Evolutionary conservation across 2,888 invertebrate species (phyloP).

Genomic region (Hoplodrina ambigua): DNA sequence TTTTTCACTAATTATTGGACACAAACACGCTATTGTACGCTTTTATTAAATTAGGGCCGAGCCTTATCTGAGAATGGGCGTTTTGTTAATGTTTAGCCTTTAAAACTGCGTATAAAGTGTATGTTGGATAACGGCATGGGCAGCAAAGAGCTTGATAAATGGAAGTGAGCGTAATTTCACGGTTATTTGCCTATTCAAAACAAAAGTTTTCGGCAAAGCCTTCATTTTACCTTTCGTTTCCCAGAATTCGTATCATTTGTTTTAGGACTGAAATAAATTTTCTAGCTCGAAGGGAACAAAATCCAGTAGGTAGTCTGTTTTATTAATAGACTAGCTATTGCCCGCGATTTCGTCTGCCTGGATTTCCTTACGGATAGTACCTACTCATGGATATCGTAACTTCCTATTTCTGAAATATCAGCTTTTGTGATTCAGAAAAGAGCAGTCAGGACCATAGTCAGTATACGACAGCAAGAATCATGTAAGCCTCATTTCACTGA

Average conservation of each 20-base stretch:
- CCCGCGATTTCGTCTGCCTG: too few species aligned
- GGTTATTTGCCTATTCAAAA: conserved; percentile 11
- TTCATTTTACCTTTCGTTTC: neutral
- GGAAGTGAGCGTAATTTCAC: neutral
- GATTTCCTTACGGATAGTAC: too few species aligned
- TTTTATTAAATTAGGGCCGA: conserved; percentile 59
- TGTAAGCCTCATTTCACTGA: too few species aligned
- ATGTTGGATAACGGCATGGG: neutral
- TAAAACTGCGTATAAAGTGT: conserved; percentile 34
- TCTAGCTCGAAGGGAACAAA: neutral
- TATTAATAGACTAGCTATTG: too few species aligned
- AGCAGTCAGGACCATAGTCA: too few species aligned
- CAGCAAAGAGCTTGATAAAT: conserved; percentile 8
- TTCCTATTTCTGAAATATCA: too few species aligned
- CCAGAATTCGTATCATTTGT: neutral
- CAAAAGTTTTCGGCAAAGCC: neutral
- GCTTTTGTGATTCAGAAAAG: too few species aligned
- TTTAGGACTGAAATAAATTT: neutral
- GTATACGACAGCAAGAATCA: too few species aligned
- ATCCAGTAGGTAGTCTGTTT: too few species aligned
- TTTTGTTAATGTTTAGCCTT: conserved; percentile 36
- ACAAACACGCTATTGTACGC: conserved; percentile 60
- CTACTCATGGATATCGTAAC: too few species aligned
- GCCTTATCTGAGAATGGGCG: conserved; percentile 47
- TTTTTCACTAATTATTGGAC: conserved; percentile 63